phyloP scores from a whole-genome alignment of 1,140 invertebrate genomes.

The Ostrea edulis region DNA sequence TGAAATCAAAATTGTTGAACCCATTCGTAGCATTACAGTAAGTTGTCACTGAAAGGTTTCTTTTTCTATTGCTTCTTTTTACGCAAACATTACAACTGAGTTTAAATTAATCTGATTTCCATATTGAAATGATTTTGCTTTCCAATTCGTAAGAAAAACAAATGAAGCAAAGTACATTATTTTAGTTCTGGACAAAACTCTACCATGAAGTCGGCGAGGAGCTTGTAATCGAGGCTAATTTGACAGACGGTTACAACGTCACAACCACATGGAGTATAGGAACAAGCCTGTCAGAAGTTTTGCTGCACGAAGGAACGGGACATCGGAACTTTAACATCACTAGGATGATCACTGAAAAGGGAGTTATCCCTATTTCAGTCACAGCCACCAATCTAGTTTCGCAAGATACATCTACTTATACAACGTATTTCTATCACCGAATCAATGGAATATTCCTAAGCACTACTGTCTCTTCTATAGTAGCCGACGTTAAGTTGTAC shows the following conservation, averaged over 20 bases:
- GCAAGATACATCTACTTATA: background rate
- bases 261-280: constrained; percentile 10
- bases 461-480: background rate
- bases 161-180: background rate
- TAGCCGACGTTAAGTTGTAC: background rate
- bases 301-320: background rate
- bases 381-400: constrained; percentile 14
- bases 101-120: no score
- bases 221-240: background rate
- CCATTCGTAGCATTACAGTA: constrained; percentile 6
- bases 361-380: background rate
- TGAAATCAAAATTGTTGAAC: constrained; percentile 13
- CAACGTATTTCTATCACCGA: background rate
- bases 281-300: background rate
- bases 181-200: constrained; percentile 2
- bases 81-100: no score
- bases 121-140: no score
- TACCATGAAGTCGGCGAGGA: background rate
- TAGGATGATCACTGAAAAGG: background rate
- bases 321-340: background rate
- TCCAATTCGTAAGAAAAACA: no score
- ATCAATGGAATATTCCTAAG: background rate
- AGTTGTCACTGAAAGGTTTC: background rate
- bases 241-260: background rate
- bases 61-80: no score